Percentiles rank a stretch among this genome's conserved stretches.
phyloP scores from a whole-genome alignment of 2,888 invertebrate genomes.

The Calliscelio sp. region DNA sequence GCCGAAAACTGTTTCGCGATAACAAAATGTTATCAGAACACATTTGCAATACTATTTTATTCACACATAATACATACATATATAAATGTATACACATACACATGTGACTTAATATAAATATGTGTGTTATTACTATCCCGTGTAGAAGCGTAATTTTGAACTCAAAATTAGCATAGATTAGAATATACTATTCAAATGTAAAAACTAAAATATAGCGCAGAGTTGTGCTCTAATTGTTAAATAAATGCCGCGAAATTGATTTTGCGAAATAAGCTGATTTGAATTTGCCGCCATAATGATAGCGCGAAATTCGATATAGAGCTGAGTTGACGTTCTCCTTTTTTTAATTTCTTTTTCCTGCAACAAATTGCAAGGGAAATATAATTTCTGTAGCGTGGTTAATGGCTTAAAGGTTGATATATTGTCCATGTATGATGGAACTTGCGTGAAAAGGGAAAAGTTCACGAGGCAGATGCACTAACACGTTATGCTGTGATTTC shows the following conservation, averaged over 20 bases:
- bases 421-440: slow-evolving; percentile 65
- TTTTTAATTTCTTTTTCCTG: too few relatives aligned
- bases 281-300: background rate
- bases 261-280: too few relatives aligned
- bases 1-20: slow-evolving; percentile 35
- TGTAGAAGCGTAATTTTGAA: slow-evolving; percentile 55
- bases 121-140: too few relatives aligned
- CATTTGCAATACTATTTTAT: too few relatives aligned
- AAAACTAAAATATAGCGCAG: too few relatives aligned
- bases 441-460: slow-evolving; percentile 72
- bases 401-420: slow-evolving; percentile 56
- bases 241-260: too few relatives aligned
- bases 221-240: too few relatives aligned
- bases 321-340: too few relatives aligned
- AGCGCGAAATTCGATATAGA: slow-evolving; percentile 11
- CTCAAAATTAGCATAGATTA: slow-evolving; percentile 61
- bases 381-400: slow-evolving; percentile 53
- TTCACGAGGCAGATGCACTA: slow-evolving; percentile 71
- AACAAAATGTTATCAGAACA: slow-evolving; percentile 42
- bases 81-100: background rate
- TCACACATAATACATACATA: slow-evolving; percentile 11
- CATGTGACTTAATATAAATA: too few relatives aligned
- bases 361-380: slow-evolving; percentile 44
- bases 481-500: slow-evolving; percentile 67
- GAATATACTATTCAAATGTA: slow-evolving; percentile 15